Evolutionary conservation across 2,888 invertebrate genomes (phyloP).

Genomic region (Leucophora obtusa): DNA sequence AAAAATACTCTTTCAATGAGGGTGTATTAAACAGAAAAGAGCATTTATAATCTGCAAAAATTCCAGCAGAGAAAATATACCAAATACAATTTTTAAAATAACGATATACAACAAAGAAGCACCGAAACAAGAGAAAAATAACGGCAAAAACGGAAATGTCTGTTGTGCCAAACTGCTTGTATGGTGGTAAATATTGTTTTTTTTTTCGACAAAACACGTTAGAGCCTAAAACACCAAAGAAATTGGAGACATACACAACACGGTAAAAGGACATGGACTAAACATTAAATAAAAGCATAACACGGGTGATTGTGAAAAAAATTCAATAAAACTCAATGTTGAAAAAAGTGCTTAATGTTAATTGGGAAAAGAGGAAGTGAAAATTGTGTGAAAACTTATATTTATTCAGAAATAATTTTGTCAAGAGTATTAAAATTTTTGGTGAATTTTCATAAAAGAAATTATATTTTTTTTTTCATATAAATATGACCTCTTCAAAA

Average conservation of each 20-base stretch:
- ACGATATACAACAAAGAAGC: conserved; percentile 10
- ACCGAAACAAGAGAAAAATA: conserved; percentile 46
- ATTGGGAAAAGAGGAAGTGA: not conserved
- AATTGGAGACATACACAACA: conserved; percentile 62
- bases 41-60: conserved; percentile 34
- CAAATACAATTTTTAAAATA: not conserved
- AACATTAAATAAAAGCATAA: conserved; percentile 58
- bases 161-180: conserved; percentile 35
- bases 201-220: conserved; percentile 67
- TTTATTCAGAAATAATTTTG: not conserved
- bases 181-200: conserved; percentile 52
- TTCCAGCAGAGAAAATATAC: conserved; percentile 31
- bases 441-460: not conserved
- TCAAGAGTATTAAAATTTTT: not conserved
- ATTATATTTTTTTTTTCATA: conserved; percentile 9
- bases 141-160: conserved; percentile 55
- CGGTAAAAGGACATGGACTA: conserved; percentile 61
- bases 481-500: conserved; percentile 56
- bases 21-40: conserved; percentile 24
- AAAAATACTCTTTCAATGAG: conserved; percentile 22
- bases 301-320: conserved; percentile 59
- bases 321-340: conserved; percentile 22
- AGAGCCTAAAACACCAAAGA: conserved; percentile 65
- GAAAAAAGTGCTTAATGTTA: not conserved
- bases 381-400: not conserved